Base-by-base conservation (phyloP, 2,888 invertebrate genomes). In the Mythimna ferrago region DNA sequence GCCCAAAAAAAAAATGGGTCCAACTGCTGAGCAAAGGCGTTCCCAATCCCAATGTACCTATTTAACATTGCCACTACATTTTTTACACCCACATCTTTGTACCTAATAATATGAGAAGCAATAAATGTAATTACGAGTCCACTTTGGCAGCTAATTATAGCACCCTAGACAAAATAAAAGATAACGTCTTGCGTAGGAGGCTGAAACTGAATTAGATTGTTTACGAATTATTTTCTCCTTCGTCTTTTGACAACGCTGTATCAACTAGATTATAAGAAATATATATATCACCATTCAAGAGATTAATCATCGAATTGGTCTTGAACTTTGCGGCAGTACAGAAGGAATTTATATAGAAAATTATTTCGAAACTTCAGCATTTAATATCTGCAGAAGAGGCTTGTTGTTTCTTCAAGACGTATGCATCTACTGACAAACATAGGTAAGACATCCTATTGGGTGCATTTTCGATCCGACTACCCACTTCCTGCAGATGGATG, bases 91-190 rank as follows among this genome's bases (percentile, higher is more conserved):
- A 48, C 44, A 44, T 48, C 4, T n/a, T 16, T 58, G 4, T 35
- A 58, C 9, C 35, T 11, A 10, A 38, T 21, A 0, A 6, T n/a
- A 44, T 6, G 16, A 56, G 14, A 35, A 57, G 32, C 3, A 66
- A 14, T 14, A 66, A 19, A 44, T n/a, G 26, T 0, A 19, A 6
- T 10, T 21, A 9, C 38, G 16, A 38, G 32, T 51, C n/a, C n/a
- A 68, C 38, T 66, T 56, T 19, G 7, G 0, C 19, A 57, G 48
- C 32, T 72, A 63, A 66, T 72, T 66, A 63, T 74, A 78, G 10
- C 21, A 48, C 7, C 16, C 32, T 74, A 78, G 74, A 68, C 78
- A 69, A 78, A 77, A 77, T 72, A 72, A 77, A 66, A 53, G 44
- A 77, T 66, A 62, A 66, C 62, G 11, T 63, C 66, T 54, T 64